These are phyloP conservation scores for Callopanchax toddi DNA, from an alignment of 2,113 vertebrate genomes.

Conservation along the genomic window DNA sequence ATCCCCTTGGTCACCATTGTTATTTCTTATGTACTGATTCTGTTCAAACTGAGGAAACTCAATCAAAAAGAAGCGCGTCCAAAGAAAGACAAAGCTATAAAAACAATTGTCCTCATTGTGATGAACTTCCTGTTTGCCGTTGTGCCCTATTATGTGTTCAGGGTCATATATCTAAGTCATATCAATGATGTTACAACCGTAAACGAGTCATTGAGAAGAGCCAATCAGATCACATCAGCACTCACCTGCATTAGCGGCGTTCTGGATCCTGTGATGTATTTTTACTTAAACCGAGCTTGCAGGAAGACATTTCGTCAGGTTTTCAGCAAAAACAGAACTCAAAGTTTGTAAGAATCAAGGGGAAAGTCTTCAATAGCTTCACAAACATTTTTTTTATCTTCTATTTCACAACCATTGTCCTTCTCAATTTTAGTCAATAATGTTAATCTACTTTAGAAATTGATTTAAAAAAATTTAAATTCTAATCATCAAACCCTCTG, in stretches of 20 bases:
- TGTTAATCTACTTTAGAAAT: no score
- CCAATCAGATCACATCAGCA: conserved; percentile 76
- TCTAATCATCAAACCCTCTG: no score
- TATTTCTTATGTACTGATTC: conserved; percentile 71
- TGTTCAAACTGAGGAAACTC: conserved; percentile 61
- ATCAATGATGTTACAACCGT: background rate
- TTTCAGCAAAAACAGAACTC: conserved; percentile 48
- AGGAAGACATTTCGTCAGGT: conserved; percentile 53
- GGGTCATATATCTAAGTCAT: conserved; percentile 62
- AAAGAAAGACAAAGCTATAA: conserved; percentile 67
- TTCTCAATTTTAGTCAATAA: no score
- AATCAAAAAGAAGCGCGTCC: conserved; percentile 33
- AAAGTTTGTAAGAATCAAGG: conserved; percentile 5
- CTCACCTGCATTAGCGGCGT: conserved; percentile 76
- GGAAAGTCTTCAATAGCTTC: no score
- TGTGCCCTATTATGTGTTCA: conserved; percentile 77
- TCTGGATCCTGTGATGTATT: conserved; percentile 81
- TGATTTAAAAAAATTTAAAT: no score
- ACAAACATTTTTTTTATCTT: no score
- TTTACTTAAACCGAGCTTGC: conserved; percentile 74
- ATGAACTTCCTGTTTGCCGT: conserved; percentile 76
- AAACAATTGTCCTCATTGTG: conserved; percentile 71
- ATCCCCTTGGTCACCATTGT: conserved; percentile 68
- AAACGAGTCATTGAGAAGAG: conserved; percentile 30
- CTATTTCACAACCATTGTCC: no score